These are phyloP conservation scores for Phalera bucephala DNA, from an alignment of 2,888 invertebrate species.

Conservation along the genomic window DNA sequence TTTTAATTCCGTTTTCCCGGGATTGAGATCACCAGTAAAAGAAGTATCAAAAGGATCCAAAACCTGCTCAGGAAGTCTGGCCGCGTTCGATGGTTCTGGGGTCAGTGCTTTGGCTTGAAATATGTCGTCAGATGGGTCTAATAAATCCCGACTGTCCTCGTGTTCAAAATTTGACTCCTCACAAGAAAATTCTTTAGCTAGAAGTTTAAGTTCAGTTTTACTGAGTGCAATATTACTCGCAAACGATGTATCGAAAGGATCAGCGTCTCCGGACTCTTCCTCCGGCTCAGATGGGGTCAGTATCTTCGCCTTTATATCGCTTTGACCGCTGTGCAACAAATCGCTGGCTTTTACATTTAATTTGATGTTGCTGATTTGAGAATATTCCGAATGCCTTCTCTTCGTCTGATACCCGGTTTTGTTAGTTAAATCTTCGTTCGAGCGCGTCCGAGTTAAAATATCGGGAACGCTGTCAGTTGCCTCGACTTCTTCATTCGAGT, in stretches of 20 bases:
- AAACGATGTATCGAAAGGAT: conserved; percentile 95
- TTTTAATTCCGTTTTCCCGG: conserved; percentile 90
- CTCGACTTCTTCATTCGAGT: conserved; percentile 80
- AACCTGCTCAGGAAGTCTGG: conserved; percentile 56
- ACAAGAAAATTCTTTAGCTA: conserved; percentile 89
- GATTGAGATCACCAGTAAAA: conserved; percentile 88
- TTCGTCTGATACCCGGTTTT: conserved; percentile 64
- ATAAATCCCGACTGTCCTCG: conserved; percentile 67
- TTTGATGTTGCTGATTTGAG: conserved; percentile 46
- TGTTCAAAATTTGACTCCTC: conserved; percentile 51
- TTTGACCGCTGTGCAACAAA: conserved; percentile 56
- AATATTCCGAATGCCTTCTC: conserved; percentile 79
- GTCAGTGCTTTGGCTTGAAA: conserved; percentile 89
- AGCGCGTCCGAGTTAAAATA: conserved; percentile 80
- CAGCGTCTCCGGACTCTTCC: conserved; percentile 77
- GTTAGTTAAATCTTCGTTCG: conserved; percentile 85
- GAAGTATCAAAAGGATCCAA: conserved; percentile 94
- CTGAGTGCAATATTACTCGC: conserved; percentile 90
- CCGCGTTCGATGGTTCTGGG: conserved; percentile 78
- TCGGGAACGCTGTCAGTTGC: conserved; percentile 87
- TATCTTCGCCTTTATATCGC: conserved; percentile 82
- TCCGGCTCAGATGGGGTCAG: conserved; percentile 78
- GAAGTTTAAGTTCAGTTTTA: conserved; percentile 89
- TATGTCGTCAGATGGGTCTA: conserved; percentile 77
- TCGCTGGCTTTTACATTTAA: conserved; percentile 54